Conservation (phyloP, 2,888 invertebrate genomes). For the Synergus japonicus region DNA sequence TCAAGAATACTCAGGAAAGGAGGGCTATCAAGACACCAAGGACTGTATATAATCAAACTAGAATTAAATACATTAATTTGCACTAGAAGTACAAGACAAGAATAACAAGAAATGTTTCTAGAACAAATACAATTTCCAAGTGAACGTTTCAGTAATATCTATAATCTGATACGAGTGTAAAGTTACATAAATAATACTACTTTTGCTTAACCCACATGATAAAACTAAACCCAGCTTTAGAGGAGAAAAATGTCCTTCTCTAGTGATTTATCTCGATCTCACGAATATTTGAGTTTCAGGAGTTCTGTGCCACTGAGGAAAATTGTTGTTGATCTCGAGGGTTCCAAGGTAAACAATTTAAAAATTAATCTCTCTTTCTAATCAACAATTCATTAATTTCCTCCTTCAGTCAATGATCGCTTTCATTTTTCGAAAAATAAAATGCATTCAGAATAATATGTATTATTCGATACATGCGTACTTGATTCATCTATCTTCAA, state of each 20-base stretch:
- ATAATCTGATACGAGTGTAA: constrained; percentile 25
- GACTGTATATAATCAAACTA: too few species aligned
- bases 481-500: background rate
- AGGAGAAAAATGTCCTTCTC: constrained; percentile 81
- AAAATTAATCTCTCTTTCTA: background rate
- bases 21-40: too few species aligned
- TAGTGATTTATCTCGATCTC: constrained; percentile 86
- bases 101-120: constrained; percentile 33
- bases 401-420: background rate
- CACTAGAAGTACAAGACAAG: background rate
- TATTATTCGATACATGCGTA: background rate
- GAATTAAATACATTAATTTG: background rate
- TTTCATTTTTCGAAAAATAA: background rate
- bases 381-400: background rate
- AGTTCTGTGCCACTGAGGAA: constrained; percentile 87
- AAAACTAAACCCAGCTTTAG: constrained; percentile 14
- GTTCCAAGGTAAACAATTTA: constrained; percentile 82
- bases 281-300: constrained; percentile 89
- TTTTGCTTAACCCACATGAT: background rate
- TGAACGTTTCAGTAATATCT: constrained; percentile 11
- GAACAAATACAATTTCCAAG: background rate
- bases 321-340: constrained; percentile 88
- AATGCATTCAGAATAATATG: background rate
- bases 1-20: too few species aligned
- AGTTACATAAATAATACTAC: background rate